Conservation (phyloP, 2,113 vertebrate species). For the Rhipidura dahli region DNA sequence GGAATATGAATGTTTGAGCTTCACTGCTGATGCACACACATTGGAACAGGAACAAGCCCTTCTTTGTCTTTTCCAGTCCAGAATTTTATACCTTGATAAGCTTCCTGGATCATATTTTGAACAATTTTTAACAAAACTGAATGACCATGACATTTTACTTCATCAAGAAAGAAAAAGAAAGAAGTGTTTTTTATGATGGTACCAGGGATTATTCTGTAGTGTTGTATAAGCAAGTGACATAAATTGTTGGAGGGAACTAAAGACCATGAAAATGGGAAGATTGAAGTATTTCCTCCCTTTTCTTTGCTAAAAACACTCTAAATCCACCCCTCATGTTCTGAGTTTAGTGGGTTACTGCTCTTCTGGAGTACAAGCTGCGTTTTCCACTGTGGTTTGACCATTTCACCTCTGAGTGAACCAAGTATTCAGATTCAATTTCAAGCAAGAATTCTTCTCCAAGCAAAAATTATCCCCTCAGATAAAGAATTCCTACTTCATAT, state of each 20-base stretch:
- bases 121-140: background rate
- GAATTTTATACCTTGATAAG: background rate
- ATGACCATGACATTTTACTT: fast-evolving
- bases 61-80: background rate
- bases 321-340: background rate
- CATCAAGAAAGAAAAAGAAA: background rate
- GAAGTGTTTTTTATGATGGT: background rate
- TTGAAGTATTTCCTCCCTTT: background rate
- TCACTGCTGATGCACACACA: background rate
- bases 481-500: background rate
- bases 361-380: background rate
- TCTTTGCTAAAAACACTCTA: background rate
- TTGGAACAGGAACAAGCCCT: background rate
- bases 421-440: background rate
- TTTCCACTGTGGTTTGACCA: background rate
- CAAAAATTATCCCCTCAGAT: background rate
- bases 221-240: background rate
- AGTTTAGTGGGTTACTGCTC: background rate
- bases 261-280: background rate
- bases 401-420: background rate
- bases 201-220: background rate
- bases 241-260: background rate
- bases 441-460: background rate
- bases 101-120: background rate
- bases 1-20: background rate